Evolutionary conservation across 1,140 invertebrate species (phyloP).

Genomic region (Rhyzopertha dominica): DNA sequence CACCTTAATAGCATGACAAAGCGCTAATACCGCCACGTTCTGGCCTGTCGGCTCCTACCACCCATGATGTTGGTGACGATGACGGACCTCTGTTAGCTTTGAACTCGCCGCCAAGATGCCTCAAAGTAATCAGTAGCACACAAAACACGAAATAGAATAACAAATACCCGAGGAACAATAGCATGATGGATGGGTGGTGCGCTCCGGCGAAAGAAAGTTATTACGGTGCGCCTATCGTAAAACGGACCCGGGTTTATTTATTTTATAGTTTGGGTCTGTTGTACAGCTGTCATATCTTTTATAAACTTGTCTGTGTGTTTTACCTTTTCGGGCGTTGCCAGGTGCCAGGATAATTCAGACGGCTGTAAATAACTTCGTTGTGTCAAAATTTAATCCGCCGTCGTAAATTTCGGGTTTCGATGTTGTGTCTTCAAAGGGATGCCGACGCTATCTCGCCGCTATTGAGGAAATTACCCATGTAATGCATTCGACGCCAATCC

Average conservation of each 20-base stretch:
- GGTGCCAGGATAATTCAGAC: too few relatives aligned
- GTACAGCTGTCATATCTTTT: constrained; percentile 40
- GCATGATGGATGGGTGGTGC: constrained; percentile 17
- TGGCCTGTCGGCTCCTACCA: constrained; percentile 46
- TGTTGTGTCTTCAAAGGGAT: too few relatives aligned
- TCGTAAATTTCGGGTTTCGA: too few relatives aligned
- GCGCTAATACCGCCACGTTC: constrained; percentile 43
- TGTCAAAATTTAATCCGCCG: too few relatives aligned
- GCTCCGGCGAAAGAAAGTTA: constrained; percentile 18
- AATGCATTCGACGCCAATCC: too few relatives aligned
- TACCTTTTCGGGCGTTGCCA: too few relatives aligned
- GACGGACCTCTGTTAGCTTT: constrained; percentile 44
- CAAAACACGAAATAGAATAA: constrained; percentile 34
- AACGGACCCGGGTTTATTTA: constrained; percentile 31
- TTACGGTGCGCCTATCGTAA: constrained; percentile 20
- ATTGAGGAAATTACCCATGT: too few relatives aligned
- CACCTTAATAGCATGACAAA: constrained; percentile 36
- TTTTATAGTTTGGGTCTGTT: constrained; percentile 33
- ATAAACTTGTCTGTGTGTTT: constrained; percentile 35
- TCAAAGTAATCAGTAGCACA: constrained; percentile 34
- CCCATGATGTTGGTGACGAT: constrained; percentile 49
- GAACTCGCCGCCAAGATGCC: constrained; percentile 33
- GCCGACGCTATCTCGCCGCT: too few relatives aligned
- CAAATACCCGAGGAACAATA: constrained; percentile 24
- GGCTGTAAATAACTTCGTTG: too few relatives aligned